Percentiles rank a stretch among this genome's conserved stretches.
phyloP scores from a whole-genome alignment of 2,797 vertebrate species.

The Erethizon dorsatum region DNA sequence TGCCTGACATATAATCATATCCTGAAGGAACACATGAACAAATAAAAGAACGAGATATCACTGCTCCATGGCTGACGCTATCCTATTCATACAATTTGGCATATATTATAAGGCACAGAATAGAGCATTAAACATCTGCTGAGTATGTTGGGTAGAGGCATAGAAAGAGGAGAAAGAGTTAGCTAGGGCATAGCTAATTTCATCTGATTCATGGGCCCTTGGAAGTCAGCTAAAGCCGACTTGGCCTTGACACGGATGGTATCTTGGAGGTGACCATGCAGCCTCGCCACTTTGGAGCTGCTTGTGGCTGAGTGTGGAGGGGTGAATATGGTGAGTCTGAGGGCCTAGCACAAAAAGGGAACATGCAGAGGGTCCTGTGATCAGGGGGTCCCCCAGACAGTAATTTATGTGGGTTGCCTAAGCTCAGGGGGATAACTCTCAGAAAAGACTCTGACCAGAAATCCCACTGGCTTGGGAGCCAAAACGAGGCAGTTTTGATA shows the following conservation, averaged over 20 bases:
- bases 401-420: neutral
- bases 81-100: neutral
- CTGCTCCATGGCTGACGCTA: neutral
- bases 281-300: neutral
- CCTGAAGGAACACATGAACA: neutral
- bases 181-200: neutral
- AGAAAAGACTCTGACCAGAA: neutral
- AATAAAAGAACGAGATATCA: neutral
- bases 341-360: neutral
- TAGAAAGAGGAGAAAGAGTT: neutral
- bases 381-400: neutral
- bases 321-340: too few species aligned
- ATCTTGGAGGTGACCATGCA: too few species aligned
- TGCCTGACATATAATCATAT: neutral
- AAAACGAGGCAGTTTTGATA: slow-evolving; percentile 39
- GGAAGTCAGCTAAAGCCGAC: neutral
- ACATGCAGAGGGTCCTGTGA: neutral
- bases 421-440: neutral
- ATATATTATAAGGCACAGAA: neutral
- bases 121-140: neutral
- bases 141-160: neutral
- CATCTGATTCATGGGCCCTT: neutral
- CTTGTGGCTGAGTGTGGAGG: neutral
- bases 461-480: neutral
- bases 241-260: neutral